Base-by-base conservation (phyloP, 1,140 invertebrate species). In the Lycorma delicatula region DNA sequence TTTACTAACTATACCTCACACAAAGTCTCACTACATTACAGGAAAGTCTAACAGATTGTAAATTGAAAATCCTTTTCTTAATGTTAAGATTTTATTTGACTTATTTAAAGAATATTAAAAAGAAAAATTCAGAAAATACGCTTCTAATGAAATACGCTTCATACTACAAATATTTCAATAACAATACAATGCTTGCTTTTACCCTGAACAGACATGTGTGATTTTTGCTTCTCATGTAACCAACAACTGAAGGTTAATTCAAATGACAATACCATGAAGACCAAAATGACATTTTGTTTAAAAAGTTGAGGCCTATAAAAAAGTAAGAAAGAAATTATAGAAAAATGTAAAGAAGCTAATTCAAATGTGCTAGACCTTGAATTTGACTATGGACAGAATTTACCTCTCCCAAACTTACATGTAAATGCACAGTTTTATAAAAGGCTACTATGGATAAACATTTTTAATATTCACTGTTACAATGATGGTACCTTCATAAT, bases 341-440 rank as follows among this genome's bases (percentile, higher is more conserved):
- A 54, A 13, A 13, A 54, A 36, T 34, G 51, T 29, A 54, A 54
- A 54, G n/a, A n/a, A 54, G 12, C 51, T 54, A 23, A 29, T 18
- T 36, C n/a, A 38, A 28, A 51, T 52, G 23, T 27, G 23, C 27
- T 58, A 12, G 60, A 58, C 12, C 29, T 61, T 2, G 60, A 61
- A 34, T 61, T 61, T 44, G 60, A 61, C 38, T 61, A 61, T 31
- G 47, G 22, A 44, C 60, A 61, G 47, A 61, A 61, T 58, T 38
- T 48, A 13, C 55, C 60, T 5, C 28, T 61, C 16, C 60, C 60
- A 36, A 58, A 58, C 16, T n/a, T 61, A 16, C 53, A 22, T 48
- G 56, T 58, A n/a, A 61, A 12, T 12, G 12, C 22, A 1, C 60
- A 52, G 18, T 61, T 61, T 48, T 58, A 61, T 26, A 57, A 57